Evolutionary conservation across 2,797 vertebrate genomes (phyloP), one percentile per base, ranked within the genome.

Genomic region (Crossoptilon crossoptilon): DNA sequence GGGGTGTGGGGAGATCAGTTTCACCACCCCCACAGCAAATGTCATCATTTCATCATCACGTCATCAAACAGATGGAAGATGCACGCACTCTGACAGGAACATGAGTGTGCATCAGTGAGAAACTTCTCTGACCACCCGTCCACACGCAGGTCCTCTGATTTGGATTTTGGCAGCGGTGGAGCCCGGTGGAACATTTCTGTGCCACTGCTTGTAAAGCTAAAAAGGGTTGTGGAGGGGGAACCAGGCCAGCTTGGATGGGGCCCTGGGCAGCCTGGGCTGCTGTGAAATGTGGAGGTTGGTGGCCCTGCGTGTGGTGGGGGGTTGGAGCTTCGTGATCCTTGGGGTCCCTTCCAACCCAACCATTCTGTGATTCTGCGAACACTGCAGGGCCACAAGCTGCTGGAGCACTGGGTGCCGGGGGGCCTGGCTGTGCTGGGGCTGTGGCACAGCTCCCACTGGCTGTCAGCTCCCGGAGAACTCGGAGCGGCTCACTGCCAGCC

Each of bases 401-500:
- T 46, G 69, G 37, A 77, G 41, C 44, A 66, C 49, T 0, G 0
- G 31, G 66, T 29, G 33, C 43, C 58, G 6, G 46, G 67, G 71
- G 35, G 46, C 60, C 41, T 48, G 37, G 0, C 0, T 7, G 1
- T 14, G 31, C 51, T 10, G 51, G 49, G 53, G 29, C 69, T 85
- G 60, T 4, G 4, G 79, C 59, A 37, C 37, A 4, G 67, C 84
- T 85, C 41, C 70, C 46, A 22, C 26, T 1, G 11, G 72, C 91
- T 75, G 68, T 58, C 80, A 70, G 94, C 90, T 90, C 89, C 74
- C 1, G 1, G 58, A 86, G 74, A 0, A 3, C 90, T 84, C 73
- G 86, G 76, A 96, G 97, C 90, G 93, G 79, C 83, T 92, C 13
- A 0, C 77, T 51, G 37, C 35, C 71, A 59, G 68, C 64, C 60